Percentiles rank a stretch among this genome's conserved stretches.
These are phyloP conservation scores for Eupithecia insigniata DNA, from an alignment of 2,888 invertebrate species.

Conservation along the genomic window DNA sequence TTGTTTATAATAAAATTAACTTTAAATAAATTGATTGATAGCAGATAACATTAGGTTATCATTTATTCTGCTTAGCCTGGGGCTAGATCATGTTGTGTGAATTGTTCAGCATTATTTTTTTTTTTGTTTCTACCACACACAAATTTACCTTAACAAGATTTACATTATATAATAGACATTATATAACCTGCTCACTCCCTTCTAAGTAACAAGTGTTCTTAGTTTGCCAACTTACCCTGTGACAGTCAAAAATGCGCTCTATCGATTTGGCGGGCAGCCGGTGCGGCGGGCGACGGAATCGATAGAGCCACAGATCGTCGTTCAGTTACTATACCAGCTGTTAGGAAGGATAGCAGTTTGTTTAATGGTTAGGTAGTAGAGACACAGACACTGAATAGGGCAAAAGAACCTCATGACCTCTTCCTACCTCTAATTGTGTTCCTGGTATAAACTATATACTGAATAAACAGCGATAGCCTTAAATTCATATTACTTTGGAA, in stretches of 20 bases:
- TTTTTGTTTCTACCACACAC: neutral
- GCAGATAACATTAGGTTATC: neutral
- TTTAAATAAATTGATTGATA: neutral
- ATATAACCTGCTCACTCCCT: neutral
- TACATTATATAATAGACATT: too few relatives aligned
- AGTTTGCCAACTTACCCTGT: neutral
- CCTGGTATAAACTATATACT: too few relatives aligned
- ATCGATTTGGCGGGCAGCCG: slow-evolving; percentile 8
- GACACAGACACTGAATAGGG: neutral
- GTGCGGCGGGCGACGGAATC: slow-evolving; percentile 12
- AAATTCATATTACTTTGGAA: neutral
- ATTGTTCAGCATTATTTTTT: too few relatives aligned
- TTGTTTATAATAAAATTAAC: neutral
- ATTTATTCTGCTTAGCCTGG: neutral
- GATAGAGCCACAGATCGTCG: slow-evolving; percentile 12
- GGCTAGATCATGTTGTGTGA: too few relatives aligned
- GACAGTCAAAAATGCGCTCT: slow-evolving; percentile 19
- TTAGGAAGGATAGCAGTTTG: slow-evolving; percentile 18
- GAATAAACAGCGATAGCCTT: neutral
- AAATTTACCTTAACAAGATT: too few relatives aligned
- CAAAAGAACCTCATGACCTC: neutral
- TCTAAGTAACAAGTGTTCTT: neutral
- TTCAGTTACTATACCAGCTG: slow-evolving; percentile 4
- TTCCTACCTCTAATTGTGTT: too few relatives aligned
- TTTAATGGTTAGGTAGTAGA: neutral